phyloP scores from a whole-genome alignment of 2,888 invertebrate species.

The Acanthosepion pharaonis region DNA sequence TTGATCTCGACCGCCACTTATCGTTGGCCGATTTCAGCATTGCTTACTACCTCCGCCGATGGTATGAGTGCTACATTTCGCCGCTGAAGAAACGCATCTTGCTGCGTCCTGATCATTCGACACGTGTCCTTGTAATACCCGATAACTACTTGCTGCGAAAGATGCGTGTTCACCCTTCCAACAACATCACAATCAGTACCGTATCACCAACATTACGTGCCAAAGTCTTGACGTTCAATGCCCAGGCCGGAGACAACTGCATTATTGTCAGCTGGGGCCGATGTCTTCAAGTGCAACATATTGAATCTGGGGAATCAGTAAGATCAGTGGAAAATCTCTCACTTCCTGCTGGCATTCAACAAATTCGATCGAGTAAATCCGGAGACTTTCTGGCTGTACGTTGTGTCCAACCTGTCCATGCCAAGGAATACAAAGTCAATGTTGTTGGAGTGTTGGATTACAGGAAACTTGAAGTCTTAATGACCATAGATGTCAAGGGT shows the following conservation, averaged over 20 bases:
- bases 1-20: slow-evolving; percentile 56
- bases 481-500: slow-evolving; percentile 60
- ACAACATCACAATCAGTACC: slow-evolving; percentile 52
- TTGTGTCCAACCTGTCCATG: slow-evolving; percentile 61
- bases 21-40: slow-evolving; percentile 61
- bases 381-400: slow-evolving; percentile 62
- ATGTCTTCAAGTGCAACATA: slow-evolving; percentile 56
- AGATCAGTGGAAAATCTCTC: slow-evolving; percentile 53
- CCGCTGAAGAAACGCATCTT: slow-evolving; percentile 59
- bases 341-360: slow-evolving; percentile 60
- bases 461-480: slow-evolving; percentile 54
- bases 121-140: slow-evolving; percentile 55
- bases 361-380: slow-evolving; percentile 61
- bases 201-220: slow-evolving; percentile 57
- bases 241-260: slow-evolving; percentile 58
- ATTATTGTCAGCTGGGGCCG: slow-evolving; percentile 55
- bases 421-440: slow-evolving; percentile 60
- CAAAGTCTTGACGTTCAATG: slow-evolving; percentile 60
- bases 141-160: slow-evolving; percentile 57
- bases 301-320: slow-evolving; percentile 55
- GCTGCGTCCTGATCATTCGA: slow-evolving; percentile 60
- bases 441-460: slow-evolving; percentile 59
- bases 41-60: slow-evolving; percentile 57
- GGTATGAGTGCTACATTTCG: slow-evolving; percentile 66
- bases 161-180: slow-evolving; percentile 51